Base-by-base conservation (phyloP, 2,888 invertebrate genomes). In the Parnassius orleans region DNA sequence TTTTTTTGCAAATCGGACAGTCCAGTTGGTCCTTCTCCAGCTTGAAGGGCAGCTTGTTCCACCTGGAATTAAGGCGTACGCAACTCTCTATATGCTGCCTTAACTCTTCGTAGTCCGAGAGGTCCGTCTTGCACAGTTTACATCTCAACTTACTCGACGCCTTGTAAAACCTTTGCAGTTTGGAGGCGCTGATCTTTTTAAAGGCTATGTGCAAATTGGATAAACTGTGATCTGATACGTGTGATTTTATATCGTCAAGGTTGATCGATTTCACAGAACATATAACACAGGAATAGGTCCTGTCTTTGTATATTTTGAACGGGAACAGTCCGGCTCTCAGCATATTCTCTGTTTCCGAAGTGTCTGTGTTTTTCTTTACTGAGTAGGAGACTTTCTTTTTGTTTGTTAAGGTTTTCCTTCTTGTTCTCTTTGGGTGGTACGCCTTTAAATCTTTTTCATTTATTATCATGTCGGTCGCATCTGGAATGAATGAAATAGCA, bases 1-100 rank as follows among this genome's bases (percentile, higher is more conserved):
- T 83, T 66, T 89, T 88, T 54, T 86, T 79, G 66, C 91, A 91
- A 0, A 90, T 77, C 0, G 90, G 90, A 57, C 91, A 91, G 59
- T 91, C 90, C 0, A 90, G 52, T 14, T 90, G 91, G 9, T 90
- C 90, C 15, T 91, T 91, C 24, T 90, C 90, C 0, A 91, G 61
- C 67, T 89, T 90, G 46, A 90, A 91, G 0, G 91, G 91, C 1
- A 91, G 61, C 3, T 83, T 83, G 42, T 83, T 87, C 83, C 86
- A 87, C 11, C 80, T 72, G 0, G 66, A 65, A 54, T 81, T 84
- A 0, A 81, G 50, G 14, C 80, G 65, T 0, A 76, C 78, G 24
- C 91, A 91, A 5, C 79, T 77, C 2, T 81, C 81, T 0, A 88
- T 69, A 2, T 91, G 91, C 0, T 73, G 62, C 44, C 76, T 82